Conservation (phyloP, 2,888 invertebrate species). For the Pristionchus maxplancki region DNA sequence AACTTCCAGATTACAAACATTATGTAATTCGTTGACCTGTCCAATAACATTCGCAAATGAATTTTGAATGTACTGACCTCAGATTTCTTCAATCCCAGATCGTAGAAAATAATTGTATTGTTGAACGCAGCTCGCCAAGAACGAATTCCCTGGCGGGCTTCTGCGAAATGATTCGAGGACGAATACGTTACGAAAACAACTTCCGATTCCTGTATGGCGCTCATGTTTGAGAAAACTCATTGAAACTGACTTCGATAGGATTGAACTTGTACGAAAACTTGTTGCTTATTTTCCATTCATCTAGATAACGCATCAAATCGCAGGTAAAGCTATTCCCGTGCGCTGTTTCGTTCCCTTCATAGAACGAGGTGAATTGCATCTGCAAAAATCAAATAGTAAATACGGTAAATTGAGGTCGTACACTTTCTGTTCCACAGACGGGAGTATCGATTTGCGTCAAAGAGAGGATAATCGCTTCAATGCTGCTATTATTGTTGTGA, state of each 20-base stretch:
- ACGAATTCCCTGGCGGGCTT: background rate
- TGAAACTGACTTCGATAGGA: background rate
- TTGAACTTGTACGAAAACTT: background rate
- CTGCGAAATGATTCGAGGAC: conserved; percentile 40
- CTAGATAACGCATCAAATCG: background rate
- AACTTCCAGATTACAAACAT: conserved; percentile 51
- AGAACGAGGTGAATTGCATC: background rate
- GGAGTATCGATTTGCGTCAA: no score
- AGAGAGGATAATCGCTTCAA: no score
- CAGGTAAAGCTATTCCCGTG: background rate
- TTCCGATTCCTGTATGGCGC: background rate
- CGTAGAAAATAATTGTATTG: conserved; percentile 49
- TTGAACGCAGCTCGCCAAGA: background rate
- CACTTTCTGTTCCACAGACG: no score
- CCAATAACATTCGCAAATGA: background rate
- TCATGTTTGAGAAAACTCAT: background rate
- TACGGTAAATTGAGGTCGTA: no score
- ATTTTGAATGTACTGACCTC: background rate
- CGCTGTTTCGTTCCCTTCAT: no score
- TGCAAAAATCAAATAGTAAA: background rate
- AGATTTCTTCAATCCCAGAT: conserved; percentile 8
- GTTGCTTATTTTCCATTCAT: conserved; percentile 11
- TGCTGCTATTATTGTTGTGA: no score
- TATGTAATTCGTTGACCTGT: conserved; percentile 32
- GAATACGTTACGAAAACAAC: conserved; percentile 50